A percentile compares a stretch with the other conserved stretches of the same genome.
phyloP scores from a whole-genome alignment of 2,113 vertebrate species.

The Aramus guarauna region DNA sequence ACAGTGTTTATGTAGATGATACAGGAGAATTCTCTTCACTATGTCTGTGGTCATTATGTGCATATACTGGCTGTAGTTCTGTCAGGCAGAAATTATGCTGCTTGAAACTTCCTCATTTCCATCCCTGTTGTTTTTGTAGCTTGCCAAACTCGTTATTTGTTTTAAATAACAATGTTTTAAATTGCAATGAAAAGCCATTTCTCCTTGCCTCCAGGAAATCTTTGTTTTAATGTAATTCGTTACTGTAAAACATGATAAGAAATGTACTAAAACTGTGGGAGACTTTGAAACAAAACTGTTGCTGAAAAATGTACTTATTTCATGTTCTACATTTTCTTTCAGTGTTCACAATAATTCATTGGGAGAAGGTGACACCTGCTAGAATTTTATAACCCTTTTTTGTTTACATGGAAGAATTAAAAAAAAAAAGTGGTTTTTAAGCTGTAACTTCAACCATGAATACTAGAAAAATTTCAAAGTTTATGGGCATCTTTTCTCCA shows the following conservation, averaged over 20 bases:
- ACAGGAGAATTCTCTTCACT: neutral
- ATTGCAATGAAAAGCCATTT: conserved; percentile 22
- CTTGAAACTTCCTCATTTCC: neutral
- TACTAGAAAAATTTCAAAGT: neutral
- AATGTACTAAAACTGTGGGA: neutral
- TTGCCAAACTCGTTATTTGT: neutral
- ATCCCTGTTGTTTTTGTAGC: neutral
- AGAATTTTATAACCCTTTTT: neutral
- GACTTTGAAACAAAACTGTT: neutral
- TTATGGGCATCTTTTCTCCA: neutral
- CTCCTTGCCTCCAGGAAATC: conserved; percentile 3
- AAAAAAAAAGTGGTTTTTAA: neutral
- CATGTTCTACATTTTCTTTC: neutral
- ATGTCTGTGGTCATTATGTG: neutral
- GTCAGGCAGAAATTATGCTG: neutral
- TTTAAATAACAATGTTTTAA: too few species aligned
- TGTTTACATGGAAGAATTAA: neutral
- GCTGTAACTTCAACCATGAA: neutral
- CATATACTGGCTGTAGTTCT: neutral
- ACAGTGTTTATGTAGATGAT: neutral
- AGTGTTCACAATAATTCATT: neutral
- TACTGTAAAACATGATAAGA: neutral
- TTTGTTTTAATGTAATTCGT: conserved; percentile 23
- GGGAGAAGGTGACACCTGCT: neutral
- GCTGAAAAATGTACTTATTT: neutral